phyloP scores from a whole-genome alignment of 2,113 vertebrate species.

The Thalassoma bifasciatum region DNA sequence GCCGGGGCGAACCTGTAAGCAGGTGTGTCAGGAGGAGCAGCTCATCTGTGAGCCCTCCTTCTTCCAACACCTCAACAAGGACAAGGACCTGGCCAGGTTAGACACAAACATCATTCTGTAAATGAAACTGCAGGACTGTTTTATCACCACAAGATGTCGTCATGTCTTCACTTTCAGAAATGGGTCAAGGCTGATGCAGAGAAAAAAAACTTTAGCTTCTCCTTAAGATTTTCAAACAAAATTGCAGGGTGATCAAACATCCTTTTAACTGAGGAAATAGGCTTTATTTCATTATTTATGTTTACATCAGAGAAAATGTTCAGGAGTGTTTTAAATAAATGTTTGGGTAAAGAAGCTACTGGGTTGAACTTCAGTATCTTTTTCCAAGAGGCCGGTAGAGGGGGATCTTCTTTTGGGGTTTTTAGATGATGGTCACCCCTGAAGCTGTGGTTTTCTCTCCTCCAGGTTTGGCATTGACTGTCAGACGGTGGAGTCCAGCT shows the following conservation, averaged over 20 bases:
- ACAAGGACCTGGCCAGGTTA: conserved; percentile 88
- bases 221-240: no score
- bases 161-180: neutral
- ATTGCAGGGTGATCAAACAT: no score
- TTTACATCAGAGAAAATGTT: no score
- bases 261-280: no score
- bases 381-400: no score
- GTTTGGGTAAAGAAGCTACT: no score
- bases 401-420: no score
- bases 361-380: no score
- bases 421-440: no score
- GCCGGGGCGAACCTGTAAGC: conserved; percentile 93
- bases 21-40: conserved; percentile 96
- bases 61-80: conserved; percentile 99
- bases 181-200: conserved; percentile 9
- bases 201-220: neutral
- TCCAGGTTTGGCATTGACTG: conserved; percentile 90
- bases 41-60: conserved; percentile 98
- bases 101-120: neutral
- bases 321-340: no score
- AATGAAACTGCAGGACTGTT: neutral
- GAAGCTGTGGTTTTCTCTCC: neutral
- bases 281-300: no score
- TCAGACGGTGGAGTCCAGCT: conserved; percentile 89
- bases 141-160: conserved; percentile 34